Evolutionary conservation across 37 sponge, comb jelly and placozoan species (phyloP).

Genomic region (Trichoplax adhaerens): DNA sequence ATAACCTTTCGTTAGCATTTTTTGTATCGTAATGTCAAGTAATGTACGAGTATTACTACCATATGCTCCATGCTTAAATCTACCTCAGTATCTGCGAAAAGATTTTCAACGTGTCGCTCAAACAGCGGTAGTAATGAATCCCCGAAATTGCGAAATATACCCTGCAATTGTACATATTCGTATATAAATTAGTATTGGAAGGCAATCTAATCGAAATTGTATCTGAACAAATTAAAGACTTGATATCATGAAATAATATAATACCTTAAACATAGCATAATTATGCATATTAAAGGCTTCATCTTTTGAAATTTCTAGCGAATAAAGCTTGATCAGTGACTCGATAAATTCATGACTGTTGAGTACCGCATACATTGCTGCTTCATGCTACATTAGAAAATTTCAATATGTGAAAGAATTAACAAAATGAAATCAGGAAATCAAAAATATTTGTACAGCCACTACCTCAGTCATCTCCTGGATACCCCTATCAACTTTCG

Average conservation of each 20-base stretch:
- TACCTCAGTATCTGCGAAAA: slow-evolving; percentile 35
- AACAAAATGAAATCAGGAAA: slow-evolving; percentile 6
- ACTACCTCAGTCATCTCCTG: slow-evolving; percentile 27
- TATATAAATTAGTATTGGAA: too few relatives aligned
- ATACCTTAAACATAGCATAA: slow-evolving; percentile 18
- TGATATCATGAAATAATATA: too few relatives aligned
- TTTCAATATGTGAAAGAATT: neutral
- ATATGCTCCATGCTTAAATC: neutral
- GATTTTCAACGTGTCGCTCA: slow-evolving; percentile 35
- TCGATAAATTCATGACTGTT: slow-evolving; percentile 38
- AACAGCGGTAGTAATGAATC: slow-evolving; percentile 23
- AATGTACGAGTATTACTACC: too few relatives aligned
- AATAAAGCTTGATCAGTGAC: slow-evolving; percentile 40
- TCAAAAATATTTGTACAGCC: neutral
- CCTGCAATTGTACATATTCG: slow-evolving; percentile 7
- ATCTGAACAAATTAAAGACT: too few relatives aligned
- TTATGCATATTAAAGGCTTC: slow-evolving; percentile 9
- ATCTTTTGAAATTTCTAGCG: slow-evolving; percentile 60
- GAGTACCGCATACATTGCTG: slow-evolving; percentile 34
- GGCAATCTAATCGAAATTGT: too few relatives aligned
- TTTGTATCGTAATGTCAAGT: too few relatives aligned
- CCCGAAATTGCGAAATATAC: slow-evolving; percentile 45
- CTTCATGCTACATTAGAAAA: slow-evolving; percentile 23
- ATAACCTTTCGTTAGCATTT: too few relatives aligned
- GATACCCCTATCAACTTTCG: slow-evolving; percentile 15